Evolutionary conservation across 2,888 invertebrate genomes (phyloP).

Genomic region (Philopedon plagiatum): DNA sequence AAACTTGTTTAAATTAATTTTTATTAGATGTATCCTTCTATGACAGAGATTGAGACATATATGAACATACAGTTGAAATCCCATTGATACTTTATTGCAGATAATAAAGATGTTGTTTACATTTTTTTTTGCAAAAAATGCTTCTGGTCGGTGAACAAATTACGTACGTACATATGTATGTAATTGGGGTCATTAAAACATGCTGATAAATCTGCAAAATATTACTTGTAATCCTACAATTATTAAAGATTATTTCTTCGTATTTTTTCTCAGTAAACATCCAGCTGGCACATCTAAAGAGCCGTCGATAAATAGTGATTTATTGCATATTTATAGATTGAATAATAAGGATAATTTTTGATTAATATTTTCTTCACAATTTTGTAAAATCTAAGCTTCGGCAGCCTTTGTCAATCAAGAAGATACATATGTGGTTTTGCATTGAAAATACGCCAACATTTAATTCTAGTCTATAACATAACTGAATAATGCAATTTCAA

Average conservation of each 20-base stretch:
- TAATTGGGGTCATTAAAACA: slow-evolving; percentile 23
- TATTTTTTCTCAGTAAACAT: slow-evolving; percentile 31
- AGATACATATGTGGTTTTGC: not conserved
- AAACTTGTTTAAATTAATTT: not conserved
- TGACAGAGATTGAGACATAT: too few relatives aligned
- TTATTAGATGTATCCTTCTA: too few relatives aligned
- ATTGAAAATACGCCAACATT: too few relatives aligned
- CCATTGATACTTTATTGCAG: not conserved
- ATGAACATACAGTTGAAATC: not conserved
- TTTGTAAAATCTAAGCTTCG: too few relatives aligned
- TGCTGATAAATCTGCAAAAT: slow-evolving; percentile 27
- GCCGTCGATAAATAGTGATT: slow-evolving; percentile 41
- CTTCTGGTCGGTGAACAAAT: not conserved
- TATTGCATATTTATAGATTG: slow-evolving; percentile 37
- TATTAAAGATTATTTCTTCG: slow-evolving; percentile 24
- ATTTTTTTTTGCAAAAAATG: not conserved
- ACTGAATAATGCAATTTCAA: not conserved
- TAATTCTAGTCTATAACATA: too few relatives aligned
- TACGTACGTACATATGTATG: not conserved
- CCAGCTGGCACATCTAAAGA: slow-evolving; percentile 42
- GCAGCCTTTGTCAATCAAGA: too few relatives aligned
- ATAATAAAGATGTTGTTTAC: not conserved
- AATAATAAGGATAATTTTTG: not conserved
- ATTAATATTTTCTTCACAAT: not conserved
- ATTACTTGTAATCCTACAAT: slow-evolving; percentile 17